A percentile compares a stretch with the other conserved stretches of the same genome.
Evolutionary conservation across 2,888 invertebrate species (phyloP).

Genomic region (Aquatica leii): DNA sequence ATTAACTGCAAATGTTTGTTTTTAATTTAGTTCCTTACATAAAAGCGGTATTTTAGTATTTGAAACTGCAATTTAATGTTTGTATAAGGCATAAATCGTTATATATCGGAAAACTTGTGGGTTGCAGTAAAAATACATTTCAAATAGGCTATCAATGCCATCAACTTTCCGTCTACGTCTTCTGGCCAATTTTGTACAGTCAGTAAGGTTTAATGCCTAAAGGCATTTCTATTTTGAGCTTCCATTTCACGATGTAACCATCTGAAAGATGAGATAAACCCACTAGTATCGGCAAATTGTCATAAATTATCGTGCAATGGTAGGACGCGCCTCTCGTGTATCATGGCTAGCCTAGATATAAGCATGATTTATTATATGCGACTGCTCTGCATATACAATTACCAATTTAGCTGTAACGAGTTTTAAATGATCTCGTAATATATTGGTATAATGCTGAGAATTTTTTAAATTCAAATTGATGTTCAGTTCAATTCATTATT

Average conservation of each 20-base stretch:
- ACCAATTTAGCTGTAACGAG: conserved; percentile 43
- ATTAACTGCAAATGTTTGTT: background rate
- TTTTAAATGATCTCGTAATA: conserved; percentile 41
- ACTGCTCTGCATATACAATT: conserved; percentile 42
- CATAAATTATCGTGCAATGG: conserved; percentile 42
- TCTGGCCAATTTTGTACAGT: conserved; percentile 31
- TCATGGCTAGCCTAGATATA: conserved; percentile 42
- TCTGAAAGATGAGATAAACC: conserved; percentile 37
- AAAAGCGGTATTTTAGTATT: background rate
- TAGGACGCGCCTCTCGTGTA: conserved; percentile 34
- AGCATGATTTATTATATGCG: conserved; percentile 41
- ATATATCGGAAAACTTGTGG: conserved; percentile 18
- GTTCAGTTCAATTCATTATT: background rate
- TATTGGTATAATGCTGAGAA: conserved; percentile 22
- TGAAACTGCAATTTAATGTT: background rate
- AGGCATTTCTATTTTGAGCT: conserved; percentile 34
- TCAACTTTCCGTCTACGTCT: conserved; percentile 31
- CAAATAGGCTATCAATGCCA: conserved; percentile 28
- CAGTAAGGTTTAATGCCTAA: conserved; percentile 32
- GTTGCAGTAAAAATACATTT: conserved; percentile 20
- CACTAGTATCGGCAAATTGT: conserved; percentile 40
- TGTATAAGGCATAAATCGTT: conserved; percentile 8
- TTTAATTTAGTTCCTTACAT: background rate
- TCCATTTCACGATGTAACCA: conserved; percentile 32
- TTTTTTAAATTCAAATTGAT: conserved; percentile 20